Evolutionary conservation across 2,797 vertebrate genomes (phyloP).

Genomic region (Sciurus carolinensis): DNA sequence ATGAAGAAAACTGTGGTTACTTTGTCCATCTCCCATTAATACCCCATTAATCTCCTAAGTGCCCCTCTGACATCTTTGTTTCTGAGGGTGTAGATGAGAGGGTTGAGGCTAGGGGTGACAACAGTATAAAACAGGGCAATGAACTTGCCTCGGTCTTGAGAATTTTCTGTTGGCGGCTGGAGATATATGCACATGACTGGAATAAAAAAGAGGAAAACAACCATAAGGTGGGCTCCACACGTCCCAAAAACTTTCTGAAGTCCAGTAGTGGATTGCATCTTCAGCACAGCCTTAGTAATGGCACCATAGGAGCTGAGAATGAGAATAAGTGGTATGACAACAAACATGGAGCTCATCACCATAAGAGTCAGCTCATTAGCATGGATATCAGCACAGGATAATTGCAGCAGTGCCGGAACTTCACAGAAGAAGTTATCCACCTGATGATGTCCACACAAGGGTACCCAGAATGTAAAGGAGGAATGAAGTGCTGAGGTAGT

Average conservation of each 20-base stretch:
- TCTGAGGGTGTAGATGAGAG: conserved; percentile 67
- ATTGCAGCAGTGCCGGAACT: conserved; percentile 38
- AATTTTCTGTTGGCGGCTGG: neutral
- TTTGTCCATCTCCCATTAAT: neutral
- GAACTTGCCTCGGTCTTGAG: conserved; percentile 61
- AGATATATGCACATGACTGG: conserved; percentile 69
- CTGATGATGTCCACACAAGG: conserved; percentile 59
- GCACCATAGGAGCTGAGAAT: conserved; percentile 75
- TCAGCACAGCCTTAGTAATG: conserved; percentile 64
- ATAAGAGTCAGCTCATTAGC: conserved; percentile 49
- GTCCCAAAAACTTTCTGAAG: conserved; percentile 76
- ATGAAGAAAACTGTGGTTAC: neutral
- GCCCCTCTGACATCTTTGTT: conserved; percentile 64
- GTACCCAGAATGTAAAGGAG: conserved; percentile 60
- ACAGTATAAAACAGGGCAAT: conserved; percentile 66
- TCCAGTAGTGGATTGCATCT: conserved; percentile 44
- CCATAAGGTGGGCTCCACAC: conserved; percentile 74
- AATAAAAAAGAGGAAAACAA: conserved; percentile 71
- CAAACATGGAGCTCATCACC: conserved; percentile 68
- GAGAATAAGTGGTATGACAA: conserved; percentile 53
- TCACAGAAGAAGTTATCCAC: conserved; percentile 77
- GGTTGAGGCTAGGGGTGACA: conserved; percentile 69
- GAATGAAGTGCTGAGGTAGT: conserved; percentile 38
- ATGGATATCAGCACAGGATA: conserved; percentile 64
- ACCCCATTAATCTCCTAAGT: neutral